Evolutionary conservation across 2,797 vertebrate species (phyloP).

Genomic region (Mastacembelus armatus): DNA sequence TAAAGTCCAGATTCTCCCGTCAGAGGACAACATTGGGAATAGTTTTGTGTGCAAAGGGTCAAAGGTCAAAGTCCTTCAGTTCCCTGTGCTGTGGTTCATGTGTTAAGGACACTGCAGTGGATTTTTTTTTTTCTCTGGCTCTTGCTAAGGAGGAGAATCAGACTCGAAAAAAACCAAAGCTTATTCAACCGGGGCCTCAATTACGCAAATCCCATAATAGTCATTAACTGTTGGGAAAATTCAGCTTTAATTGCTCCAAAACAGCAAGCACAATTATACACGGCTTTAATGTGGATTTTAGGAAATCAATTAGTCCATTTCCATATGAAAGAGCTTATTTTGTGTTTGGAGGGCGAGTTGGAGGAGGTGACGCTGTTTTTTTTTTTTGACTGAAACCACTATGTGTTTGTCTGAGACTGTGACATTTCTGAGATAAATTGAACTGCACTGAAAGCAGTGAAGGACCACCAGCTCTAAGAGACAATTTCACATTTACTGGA

Average conservation of each 20-base stretch:
- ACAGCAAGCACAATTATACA: slow-evolving; percentile 76
- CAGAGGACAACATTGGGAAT: background rate
- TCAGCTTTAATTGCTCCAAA: slow-evolving; percentile 80
- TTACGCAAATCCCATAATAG: slow-evolving; percentile 82
- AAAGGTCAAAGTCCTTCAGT: slow-evolving; percentile 6
- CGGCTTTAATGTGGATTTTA: slow-evolving; percentile 78
- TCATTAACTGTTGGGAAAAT: slow-evolving; percentile 78
- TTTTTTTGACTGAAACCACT: slow-evolving; percentile 15
- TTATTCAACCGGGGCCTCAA: slow-evolving; percentile 75
- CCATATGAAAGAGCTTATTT: slow-evolving; percentile 69
- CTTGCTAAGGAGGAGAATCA: slow-evolving; percentile 39
- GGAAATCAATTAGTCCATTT: slow-evolving; percentile 77
- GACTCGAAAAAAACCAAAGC: slow-evolving; percentile 41
- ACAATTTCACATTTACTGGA: background rate
- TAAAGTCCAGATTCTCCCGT: background rate
- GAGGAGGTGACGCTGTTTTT: slow-evolving; percentile 40
- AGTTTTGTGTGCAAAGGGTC: slow-evolving; percentile 5
- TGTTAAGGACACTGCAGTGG: slow-evolving; percentile 7
- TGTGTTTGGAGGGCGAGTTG: slow-evolving; percentile 52
- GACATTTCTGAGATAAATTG: background rate
- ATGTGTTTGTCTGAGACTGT: slow-evolving; percentile 5
- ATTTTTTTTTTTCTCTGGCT: slow-evolving; percentile 7
- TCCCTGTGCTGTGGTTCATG: background rate
- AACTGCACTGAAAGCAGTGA: background rate
- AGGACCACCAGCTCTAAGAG: background rate